Base-by-base conservation (phyloP, 64 coral and sea anemone genomes). In the Pocillopora verrucosa region DNA sequence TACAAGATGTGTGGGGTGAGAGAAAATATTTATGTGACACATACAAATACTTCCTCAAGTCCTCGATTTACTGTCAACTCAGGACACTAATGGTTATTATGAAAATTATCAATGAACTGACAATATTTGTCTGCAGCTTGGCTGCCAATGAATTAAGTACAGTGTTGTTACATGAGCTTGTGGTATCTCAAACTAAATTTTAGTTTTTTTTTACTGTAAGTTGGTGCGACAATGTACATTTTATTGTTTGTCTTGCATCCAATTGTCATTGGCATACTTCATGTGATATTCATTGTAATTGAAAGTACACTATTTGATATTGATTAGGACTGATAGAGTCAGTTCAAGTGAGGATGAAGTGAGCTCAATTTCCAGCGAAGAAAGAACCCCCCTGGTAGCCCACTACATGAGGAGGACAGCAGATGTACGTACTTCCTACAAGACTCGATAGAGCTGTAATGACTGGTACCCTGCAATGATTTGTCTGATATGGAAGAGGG, bases 291-390 rank as follows among this genome's bases (percentile, higher is more conserved):
- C 16, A 51, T 3, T 13, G 11, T 2, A 59, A 34, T n/a, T 60
- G 13, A 26, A 36, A 62, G 26, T 10, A 22, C 11, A 24, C 5
- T 24, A 14, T 5, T 73, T 16, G 65, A 13, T 61, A 60, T 36
- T 65, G 25, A 68, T 30, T 56, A 99, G 97, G 97, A 86, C 36
- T 1, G 94, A 91, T 26, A 93, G 80, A 65, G 56, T 76, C 22
- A 95, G 93, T 45, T 92, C 89, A 72, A 99, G 94, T 86, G 97
- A 95, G 56, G 93, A 95, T 58, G 94, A 99, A 15, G 80, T 89
- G 11, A 95, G 93, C 60, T 95, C 94, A 30, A 78, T 91, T 12
- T 93, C 88, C 16, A 95, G 94, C 24, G 91, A 95, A 76, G 91
- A 88, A 24, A 79, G 68, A 3, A 80, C 88, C 67, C 90, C 85